Percentiles rank a stretch among this genome's conserved stretches.
Conservation (phyloP, 2,888 invertebrate genomes). For the Perizoma flavofasciatum region DNA sequence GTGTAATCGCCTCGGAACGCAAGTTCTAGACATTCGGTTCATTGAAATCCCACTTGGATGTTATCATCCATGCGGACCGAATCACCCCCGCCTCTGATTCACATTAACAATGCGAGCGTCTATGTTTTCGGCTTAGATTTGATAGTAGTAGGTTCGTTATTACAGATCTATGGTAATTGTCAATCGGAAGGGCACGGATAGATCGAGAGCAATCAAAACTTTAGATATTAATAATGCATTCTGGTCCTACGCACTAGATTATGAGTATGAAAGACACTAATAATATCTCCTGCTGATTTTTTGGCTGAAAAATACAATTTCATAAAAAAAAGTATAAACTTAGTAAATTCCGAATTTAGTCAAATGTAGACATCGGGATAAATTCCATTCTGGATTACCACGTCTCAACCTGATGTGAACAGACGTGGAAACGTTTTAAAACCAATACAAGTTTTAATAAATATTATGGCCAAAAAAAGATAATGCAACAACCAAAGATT, state of each 20-base stretch:
- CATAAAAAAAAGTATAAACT: no score
- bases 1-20: conserved; percentile 11
- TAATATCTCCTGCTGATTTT: no score
- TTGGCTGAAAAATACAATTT: no score
- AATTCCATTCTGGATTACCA: no score
- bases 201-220: no score
- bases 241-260: no score
- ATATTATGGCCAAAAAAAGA: conserved; percentile 17
- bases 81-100: background rate
- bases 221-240: no score
- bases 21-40: conserved; percentile 18
- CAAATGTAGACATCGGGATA: no score
- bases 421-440: background rate
- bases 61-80: conserved; percentile 17
- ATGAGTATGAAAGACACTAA: no score
- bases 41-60: conserved; percentile 20
- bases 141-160: background rate
- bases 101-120: background rate
- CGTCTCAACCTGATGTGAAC: no score
- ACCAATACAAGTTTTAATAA: conserved; percentile 2
- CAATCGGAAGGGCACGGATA: background rate
- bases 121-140: background rate
- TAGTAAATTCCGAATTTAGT: no score
- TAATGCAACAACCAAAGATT: conserved; percentile 4
- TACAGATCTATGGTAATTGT: background rate